Percentiles rank a stretch among this genome's conserved stretches.
These are phyloP conservation scores for Euphonia xanthogaster DNA, from an alignment of 2,797 vertebrate genomes.

Conservation along the genomic window DNA sequence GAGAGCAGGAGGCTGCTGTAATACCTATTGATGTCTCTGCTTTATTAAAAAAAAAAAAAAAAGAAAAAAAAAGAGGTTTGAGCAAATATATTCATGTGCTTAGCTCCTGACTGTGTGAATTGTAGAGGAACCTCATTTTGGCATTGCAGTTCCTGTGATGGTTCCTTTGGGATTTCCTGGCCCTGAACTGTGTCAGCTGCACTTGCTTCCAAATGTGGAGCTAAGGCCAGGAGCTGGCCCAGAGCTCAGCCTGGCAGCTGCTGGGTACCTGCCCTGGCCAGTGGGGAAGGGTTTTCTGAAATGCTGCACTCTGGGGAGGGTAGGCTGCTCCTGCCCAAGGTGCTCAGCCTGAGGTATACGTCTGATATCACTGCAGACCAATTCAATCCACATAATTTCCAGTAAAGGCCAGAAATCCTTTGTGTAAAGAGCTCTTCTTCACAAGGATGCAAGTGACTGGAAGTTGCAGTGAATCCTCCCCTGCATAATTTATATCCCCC, in stretches of 20 bases:
- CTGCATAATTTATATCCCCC: neutral
- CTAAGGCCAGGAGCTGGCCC: neutral
- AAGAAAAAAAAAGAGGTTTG: neutral
- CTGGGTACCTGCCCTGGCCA: neutral
- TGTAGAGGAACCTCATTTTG: neutral
- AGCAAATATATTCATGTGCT: neutral
- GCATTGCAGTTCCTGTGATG: neutral
- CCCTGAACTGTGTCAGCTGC: neutral
- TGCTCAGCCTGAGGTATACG: neutral
- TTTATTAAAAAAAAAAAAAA: neutral
- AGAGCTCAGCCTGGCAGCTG: neutral
- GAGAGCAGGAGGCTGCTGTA: neutral
- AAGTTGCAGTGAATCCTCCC: neutral
- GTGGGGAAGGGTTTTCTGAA: neutral
- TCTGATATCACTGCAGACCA: neutral
- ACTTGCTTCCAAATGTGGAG: neutral
- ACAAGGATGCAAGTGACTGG: neutral
- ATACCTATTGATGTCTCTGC: neutral
- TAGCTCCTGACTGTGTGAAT: neutral
- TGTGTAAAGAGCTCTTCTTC: neutral
- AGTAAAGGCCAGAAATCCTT: neutral
- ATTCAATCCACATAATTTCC: neutral
- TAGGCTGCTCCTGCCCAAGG: neutral
- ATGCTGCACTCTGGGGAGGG: neutral
- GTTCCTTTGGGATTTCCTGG: neutral